Base-by-base conservation (phyloP, 2,888 invertebrate species). In the Sphaerophoria rueppellii region DNA sequence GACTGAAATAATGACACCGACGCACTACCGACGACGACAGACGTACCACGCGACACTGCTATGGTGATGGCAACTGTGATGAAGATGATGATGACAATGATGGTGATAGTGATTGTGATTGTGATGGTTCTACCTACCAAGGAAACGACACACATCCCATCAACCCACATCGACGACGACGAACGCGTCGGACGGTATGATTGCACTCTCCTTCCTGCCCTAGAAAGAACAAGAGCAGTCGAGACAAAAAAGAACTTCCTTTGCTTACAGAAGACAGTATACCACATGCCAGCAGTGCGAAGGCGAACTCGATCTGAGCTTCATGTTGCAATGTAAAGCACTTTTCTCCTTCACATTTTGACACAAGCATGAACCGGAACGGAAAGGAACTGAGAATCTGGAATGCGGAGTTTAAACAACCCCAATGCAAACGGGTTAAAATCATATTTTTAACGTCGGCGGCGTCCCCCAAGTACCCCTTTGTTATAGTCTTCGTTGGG, bases 321-420 rank as follows among this genome's bases (percentile, higher is more conserved):
- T 50, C 65, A 83, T 75, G 71, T 83, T 80, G 63, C 60, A 16
- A 14, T 4, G 11, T 54, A 63, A 73, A 73, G 76, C 52, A 85
- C 72, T 85, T 80, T 73, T 37, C 72, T 83, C 46, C 69, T 67
- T 60, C 54, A 67, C 54, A 67, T 67, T 76, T 72, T 83, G 83
- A 83, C 80, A 83, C 83, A 80, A 80, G 37, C 73, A 46, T 58
- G 76, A 72, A 60, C 71, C 34, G 65, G 76, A 72, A 60, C 71
- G 40, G 57, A 32, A 7, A 40, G 40, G 40, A 9, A 9, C 43
- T 4, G 12, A 6, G 43, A 12, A 6, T 6, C 12, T 14, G 35
- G 32, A 14, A 63, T 16, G 24, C 24, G 24, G 37, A 35, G 55
- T 11, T 34, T 6, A 32, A 50, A 37, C 37, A 16, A 50, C 24